Evolutionary conservation across 2,888 invertebrate species (phyloP).

Genomic region (Ellobium chinense): DNA sequence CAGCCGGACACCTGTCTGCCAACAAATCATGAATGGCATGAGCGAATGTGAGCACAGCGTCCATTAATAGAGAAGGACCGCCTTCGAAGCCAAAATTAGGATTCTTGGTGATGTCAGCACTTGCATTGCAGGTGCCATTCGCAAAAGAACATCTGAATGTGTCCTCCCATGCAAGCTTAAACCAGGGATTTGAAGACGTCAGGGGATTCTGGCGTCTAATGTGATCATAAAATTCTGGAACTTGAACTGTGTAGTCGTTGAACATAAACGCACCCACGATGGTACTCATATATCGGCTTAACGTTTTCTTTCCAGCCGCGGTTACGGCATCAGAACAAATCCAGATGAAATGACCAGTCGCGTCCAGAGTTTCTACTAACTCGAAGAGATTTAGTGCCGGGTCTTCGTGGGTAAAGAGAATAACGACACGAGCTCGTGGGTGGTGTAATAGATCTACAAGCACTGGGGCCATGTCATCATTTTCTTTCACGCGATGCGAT

Average conservation of each 20-base stretch:
- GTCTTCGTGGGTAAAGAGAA: slow-evolving; percentile 58
- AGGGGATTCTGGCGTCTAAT: not conserved
- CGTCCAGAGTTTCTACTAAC: slow-evolving; percentile 41
- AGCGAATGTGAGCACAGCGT: slow-evolving; percentile 64
- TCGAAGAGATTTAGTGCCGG: slow-evolving; percentile 47
- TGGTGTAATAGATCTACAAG: not conserved
- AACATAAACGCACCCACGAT: slow-evolving; percentile 57
- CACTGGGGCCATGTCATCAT: not conserved
- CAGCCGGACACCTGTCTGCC: slow-evolving; percentile 51
- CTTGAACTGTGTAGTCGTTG: slow-evolving; percentile 15
- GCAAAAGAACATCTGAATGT: not conserved
- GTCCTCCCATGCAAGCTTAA: slow-evolving; percentile 5
- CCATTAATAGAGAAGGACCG: slow-evolving; percentile 53
- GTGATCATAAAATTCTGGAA: slow-evolving; percentile 4
- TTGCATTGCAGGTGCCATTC: slow-evolving; percentile 22
- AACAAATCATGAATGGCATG: slow-evolving; percentile 59
- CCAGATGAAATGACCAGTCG: slow-evolving; percentile 61
- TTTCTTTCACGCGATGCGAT: slow-evolving; percentile 30
- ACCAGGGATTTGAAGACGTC: slow-evolving; percentile 15
- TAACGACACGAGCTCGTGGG: slow-evolving; percentile 54
- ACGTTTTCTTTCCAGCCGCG: slow-evolving; percentile 25
- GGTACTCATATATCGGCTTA: slow-evolving; percentile 52
- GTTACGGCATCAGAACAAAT: slow-evolving; percentile 62
- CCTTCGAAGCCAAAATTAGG: slow-evolving; percentile 6
- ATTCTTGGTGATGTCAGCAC: not conserved